Base-by-base conservation (phyloP, 2,797 vertebrate genomes). In the Helostoma temminkii region DNA sequence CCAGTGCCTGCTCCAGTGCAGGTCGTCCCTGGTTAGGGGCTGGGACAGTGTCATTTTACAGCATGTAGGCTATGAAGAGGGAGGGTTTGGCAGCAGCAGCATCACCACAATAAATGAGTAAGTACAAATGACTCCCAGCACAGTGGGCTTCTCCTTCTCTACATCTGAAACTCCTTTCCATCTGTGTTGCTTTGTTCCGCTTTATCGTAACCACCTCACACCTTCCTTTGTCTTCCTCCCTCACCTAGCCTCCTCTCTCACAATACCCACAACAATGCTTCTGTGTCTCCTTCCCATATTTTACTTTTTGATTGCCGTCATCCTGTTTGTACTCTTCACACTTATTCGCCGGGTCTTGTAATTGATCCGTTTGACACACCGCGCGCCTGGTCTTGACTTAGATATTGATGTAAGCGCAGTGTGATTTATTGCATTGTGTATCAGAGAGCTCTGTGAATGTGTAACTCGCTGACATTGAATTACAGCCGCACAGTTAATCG, bases 31-130 rank as follows among this genome's bases (percentile, higher is more conserved):
- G 78, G 74, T 75, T 71, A 69, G 58, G 74, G 78, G 74, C 74
- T 63, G 81, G 84, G 83, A 88, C 41, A 28, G 49, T 59, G 68
- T 84, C 74, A 72, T 76, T 54, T 47, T 24, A 46, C 86, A 84
- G 82, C 79, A 88, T 90, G 85, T 91, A 91, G 88, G 73, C 11
- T 63, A 60, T n/a, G 73, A 52, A 85, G 76, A 84, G 85, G 81
- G 68, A 85, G 75, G 74, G 76, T 76, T 69, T 18, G 50, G 65
- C 80, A 50, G 66, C 78, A 55, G 74, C 84, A 73, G 78, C 84
- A 69, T 61, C 84, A 79, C 54, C 74, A 81, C 81, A 76, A 80
- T 71, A 76, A 83, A 69, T 70, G 84, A 91, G 90, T 91, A 76
- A 91, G 91, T 92, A 91, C 76, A 71, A 66, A 84, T 34, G 68